A percentile compares a stretch with the other conserved stretches of the same genome.
These are phyloP conservation scores for Leistus spinibarbis DNA, from an alignment of 2,888 invertebrate genomes.

Conservation along the genomic window DNA sequence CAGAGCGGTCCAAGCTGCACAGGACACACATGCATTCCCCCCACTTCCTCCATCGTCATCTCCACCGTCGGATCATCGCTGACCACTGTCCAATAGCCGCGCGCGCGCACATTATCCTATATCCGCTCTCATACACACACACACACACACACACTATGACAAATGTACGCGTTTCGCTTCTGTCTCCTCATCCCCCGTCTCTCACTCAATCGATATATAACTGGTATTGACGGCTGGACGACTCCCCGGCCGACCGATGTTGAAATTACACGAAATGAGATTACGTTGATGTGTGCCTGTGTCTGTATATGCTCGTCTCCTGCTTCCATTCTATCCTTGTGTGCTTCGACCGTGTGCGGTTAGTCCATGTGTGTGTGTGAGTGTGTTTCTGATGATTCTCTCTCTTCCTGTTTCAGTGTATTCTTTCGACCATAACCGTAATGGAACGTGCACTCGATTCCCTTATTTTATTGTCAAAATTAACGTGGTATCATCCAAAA, in stretches of 20 bases:
- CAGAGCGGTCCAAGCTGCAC: slow-evolving; percentile 51
- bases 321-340: not conserved
- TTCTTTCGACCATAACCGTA: not conserved
- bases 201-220: slow-evolving; percentile 57
- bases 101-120: slow-evolving; percentile 15
- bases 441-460: slow-evolving; percentile 7
- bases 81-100: slow-evolving; percentile 55
- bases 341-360: not conserved
- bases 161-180: slow-evolving; percentile 52
- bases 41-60: slow-evolving; percentile 36
- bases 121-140: slow-evolving; percentile 47
- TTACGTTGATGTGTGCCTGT: slow-evolving; percentile 44
- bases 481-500: not conserved
- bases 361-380: not conserved
- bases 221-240: slow-evolving; percentile 55
- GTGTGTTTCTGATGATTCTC: not conserved
- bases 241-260: slow-evolving; percentile 43
- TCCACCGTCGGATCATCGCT: slow-evolving; percentile 48
- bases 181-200: not conserved
- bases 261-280: slow-evolving; percentile 51
- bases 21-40: slow-evolving; percentile 39
- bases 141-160: slow-evolving; percentile 57
- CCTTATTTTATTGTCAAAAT: not conserved
- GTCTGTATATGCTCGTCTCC: slow-evolving; percentile 14
- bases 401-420: not conserved